Evolutionary conservation across 23 tunicate species (phyloP).

Genomic region (Trididemnum clinides): DNA sequence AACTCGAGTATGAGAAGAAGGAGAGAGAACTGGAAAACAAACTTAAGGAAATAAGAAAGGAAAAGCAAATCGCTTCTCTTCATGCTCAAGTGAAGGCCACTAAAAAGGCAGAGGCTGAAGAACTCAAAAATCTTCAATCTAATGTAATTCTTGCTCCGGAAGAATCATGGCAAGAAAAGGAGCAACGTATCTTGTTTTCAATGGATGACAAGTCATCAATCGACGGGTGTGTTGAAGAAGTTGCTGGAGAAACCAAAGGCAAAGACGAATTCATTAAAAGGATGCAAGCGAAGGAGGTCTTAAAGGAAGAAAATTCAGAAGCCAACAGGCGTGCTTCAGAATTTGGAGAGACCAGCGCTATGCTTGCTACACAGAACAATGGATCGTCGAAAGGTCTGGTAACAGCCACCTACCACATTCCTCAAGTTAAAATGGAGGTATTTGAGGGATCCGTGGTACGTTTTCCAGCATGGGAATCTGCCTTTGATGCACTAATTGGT

Average conservation of each 20-base stretch:
- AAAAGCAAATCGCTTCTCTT: not conserved
- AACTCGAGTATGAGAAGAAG: not conserved
- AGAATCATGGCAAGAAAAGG: not conserved
- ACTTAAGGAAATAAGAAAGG: not conserved
- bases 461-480: slow-evolving; percentile 35
- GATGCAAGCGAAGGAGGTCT: no score
- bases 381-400: no score
- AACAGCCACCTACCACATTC: slow-evolving; percentile 9
- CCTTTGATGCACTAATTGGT: slow-evolving; percentile 22
- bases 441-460: not conserved
- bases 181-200: not conserved
- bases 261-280: no score
- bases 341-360: no score
- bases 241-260: no score
- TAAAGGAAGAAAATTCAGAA: no score
- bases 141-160: not conserved
- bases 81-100: not conserved
- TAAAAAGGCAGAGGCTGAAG: not conserved
- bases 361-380: no score
- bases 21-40: not conserved
- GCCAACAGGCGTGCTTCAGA: no score
- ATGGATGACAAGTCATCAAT: no score
- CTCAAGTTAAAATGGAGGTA: slow-evolving; percentile 17
- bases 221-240: no score
- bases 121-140: not conserved